Conservation (phyloP, 1,140 invertebrate species). For the Portunus trituberculatus region DNA sequence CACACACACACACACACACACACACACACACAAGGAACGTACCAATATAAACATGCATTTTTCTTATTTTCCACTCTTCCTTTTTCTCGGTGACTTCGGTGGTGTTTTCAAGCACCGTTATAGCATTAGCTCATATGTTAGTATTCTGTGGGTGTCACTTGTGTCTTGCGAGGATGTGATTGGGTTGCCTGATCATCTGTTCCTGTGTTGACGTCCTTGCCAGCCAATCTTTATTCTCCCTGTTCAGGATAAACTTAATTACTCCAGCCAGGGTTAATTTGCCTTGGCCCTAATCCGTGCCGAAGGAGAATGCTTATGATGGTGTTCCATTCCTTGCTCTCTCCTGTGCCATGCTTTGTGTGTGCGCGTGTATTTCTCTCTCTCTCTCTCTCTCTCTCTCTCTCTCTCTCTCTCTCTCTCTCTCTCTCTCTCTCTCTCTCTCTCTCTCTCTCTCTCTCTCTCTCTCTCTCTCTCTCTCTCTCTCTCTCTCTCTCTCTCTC, state of each 20-base stretch:
- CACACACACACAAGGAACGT: too few relatives aligned
- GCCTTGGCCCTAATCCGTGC: background rate
- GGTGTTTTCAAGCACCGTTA: background rate
- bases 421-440: background rate
- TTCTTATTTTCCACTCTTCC: background rate
- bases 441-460: background rate
- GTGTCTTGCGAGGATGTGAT: background rate
- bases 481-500: background rate
- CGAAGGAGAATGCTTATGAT: background rate
- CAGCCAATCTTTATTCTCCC: background rate
- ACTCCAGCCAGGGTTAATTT: background rate
- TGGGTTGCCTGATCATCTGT: background rate
- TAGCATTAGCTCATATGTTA: background rate
- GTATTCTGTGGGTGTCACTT: background rate
- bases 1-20: too few relatives aligned
- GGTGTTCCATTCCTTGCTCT: background rate
- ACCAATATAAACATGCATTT: too few relatives aligned
- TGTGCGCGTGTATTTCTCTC: background rate
- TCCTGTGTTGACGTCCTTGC: background rate
- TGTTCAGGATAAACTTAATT: background rate
- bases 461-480: slow-evolving; percentile 17
- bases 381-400: slow-evolving; percentile 36
- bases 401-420: slow-evolving; percentile 22
- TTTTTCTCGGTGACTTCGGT: background rate
- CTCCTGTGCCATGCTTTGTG: background rate